A percentile compares a stretch with the other conserved stretches of the same genome.
These are phyloP conservation scores for Baccha elongata DNA, from an alignment of 2,888 invertebrate genomes.

Conservation along the genomic window DNA sequence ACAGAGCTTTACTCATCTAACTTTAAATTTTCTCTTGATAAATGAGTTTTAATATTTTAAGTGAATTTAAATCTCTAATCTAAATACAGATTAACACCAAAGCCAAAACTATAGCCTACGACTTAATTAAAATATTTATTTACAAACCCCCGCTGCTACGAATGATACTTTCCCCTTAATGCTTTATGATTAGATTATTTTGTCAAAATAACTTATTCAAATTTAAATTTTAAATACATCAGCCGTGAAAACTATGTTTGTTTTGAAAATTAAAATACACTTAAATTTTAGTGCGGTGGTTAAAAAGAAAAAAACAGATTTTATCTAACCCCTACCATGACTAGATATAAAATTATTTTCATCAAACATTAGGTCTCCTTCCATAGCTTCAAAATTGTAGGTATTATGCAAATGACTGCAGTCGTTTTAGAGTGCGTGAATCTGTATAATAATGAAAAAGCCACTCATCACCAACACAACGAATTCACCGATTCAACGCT, in stretches of 20 bases:
- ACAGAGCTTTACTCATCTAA: too few species aligned
- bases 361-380: background rate
- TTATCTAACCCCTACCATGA: constrained; percentile 23
- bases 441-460: constrained; percentile 20
- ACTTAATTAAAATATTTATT: too few species aligned
- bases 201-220: too few species aligned
- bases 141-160: too few species aligned
- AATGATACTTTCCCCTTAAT: too few species aligned
- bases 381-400: constrained; percentile 25
- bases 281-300: constrained; percentile 9
- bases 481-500: constrained; percentile 36
- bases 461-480: constrained; percentile 5
- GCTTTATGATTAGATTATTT: too few species aligned
- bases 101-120: too few species aligned
- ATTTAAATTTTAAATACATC: constrained; percentile 2
- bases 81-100: too few species aligned
- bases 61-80: too few species aligned
- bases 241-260: constrained; percentile 20
- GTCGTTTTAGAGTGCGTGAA: constrained; percentile 42
- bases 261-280: constrained; percentile 38
- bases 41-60: too few species aligned
- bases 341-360: constrained; percentile 29
- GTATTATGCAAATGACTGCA: constrained; percentile 70
- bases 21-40: too few species aligned
- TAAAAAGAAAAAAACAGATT: background rate